Percentiles rank a stretch among this genome's conserved stretches.
phyloP scores from a whole-genome alignment of 2,113 vertebrate species.

The Egretta garzetta region DNA sequence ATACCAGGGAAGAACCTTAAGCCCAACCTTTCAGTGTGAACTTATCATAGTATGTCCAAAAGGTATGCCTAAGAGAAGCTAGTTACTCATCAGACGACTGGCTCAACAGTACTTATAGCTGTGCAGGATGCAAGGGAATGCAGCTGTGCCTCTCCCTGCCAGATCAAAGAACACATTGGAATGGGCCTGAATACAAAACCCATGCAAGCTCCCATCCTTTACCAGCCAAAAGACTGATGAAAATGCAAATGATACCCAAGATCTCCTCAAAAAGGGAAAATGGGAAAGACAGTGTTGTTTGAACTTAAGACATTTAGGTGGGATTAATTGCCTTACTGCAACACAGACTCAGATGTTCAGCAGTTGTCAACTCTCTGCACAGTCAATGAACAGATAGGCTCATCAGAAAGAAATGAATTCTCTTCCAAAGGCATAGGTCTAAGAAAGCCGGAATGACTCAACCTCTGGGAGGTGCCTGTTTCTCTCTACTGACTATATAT shows the following conservation, averaged over 20 bases:
- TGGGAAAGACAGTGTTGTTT: neutral
- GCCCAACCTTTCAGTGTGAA: neutral
- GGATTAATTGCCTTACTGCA: neutral
- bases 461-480: slow-evolving; percentile 21
- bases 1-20: neutral
- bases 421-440: neutral
- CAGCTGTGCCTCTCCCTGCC: neutral
- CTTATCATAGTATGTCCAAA: neutral
- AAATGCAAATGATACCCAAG: neutral
- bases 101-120: neutral
- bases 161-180: neutral
- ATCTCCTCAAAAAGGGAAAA: neutral
- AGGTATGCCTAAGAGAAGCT: neutral
- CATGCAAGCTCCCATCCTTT: neutral
- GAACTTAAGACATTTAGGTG: neutral
- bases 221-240: too few relatives aligned
- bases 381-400: neutral
- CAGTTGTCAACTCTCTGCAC: neutral
- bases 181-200: neutral
- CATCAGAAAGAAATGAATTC: neutral
- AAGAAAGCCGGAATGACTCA: slow-evolving; percentile 11
- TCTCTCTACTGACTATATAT: neutral
- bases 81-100: neutral
- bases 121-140: neutral
- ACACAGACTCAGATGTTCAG: neutral